Evolutionary conservation across 1,140 invertebrate genomes (phyloP), one percentile per base, ranked within the genome.

Genomic region (Apis laboriosa): DNA sequence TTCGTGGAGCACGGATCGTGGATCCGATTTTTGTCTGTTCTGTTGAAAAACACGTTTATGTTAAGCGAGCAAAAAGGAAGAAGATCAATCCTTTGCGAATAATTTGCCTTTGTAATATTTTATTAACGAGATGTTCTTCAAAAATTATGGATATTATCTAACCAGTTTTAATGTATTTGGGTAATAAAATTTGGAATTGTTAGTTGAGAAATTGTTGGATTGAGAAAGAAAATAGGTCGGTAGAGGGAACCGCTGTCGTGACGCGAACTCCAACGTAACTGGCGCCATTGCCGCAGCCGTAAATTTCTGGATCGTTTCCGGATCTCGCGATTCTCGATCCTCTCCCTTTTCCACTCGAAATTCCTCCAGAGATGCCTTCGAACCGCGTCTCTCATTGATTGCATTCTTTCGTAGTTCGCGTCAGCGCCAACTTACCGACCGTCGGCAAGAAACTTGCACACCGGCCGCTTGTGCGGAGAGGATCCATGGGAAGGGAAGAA

Each of bases 371-470:
- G 79, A 84, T 85, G 84, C 76, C 84, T 68, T 58, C 63, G 71
- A 34, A 58, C 68, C 77, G 83, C 66, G 77, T 85, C 80, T 85
- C 84, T 86, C 84, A 80, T 86, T 86, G 84, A 86, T 86, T 80
- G 83, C 84, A 86, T 86, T 86, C 83, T 86, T 86, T 86, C 74
- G 71, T 86, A 85, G 77, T 80, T 86, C 72, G 83, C 51, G 77
- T 84, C 77, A 77, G 83, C 77, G 68, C 63, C 66, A 80, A 86
- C 77, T 86, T 86, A 85, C 83, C 82, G 81, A 84, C 73, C 84
- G 83, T 84, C 83, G 77, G 64, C 71, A 55, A 77, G 73, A 77
- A 82, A 86, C 84, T 86, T 76, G 75, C 51, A 72, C 34, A 67
- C 43, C 56, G 49, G 51, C n/a, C 61, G 49, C 55, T 28, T 51